Evolutionary conservation across 2,888 invertebrate genomes (phyloP).

Genomic region (Xiphydria camelus): DNA sequence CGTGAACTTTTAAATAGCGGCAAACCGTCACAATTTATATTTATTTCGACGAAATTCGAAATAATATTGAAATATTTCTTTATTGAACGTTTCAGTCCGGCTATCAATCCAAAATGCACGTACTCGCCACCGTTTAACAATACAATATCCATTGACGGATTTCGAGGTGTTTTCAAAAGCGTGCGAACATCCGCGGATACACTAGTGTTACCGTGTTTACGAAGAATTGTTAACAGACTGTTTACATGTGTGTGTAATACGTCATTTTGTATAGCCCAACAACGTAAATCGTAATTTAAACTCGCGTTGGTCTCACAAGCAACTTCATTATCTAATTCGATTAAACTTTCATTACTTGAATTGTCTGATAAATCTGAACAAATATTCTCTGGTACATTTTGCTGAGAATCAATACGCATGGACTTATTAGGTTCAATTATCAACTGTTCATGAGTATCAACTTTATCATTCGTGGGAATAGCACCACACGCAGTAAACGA

Average conservation of each 20-base stretch:
- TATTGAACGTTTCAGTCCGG: constrained; percentile 13
- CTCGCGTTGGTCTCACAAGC: too few relatives aligned
- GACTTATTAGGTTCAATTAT: constrained; percentile 1
- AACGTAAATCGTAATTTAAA: too few relatives aligned
- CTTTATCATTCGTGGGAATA: too few relatives aligned
- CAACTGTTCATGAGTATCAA: background rate
- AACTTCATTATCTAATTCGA: constrained; percentile 1
- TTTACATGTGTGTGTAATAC: constrained; percentile 3
- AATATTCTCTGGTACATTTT: too few relatives aligned
- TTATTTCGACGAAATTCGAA: constrained; percentile 13
- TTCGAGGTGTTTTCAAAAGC: constrained; percentile 20
- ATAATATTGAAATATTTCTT: constrained; percentile 12
- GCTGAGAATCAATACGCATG: constrained; percentile 3
- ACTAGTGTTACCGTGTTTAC: constrained; percentile 8
- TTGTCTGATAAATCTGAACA: too few relatives aligned
- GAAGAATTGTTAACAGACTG: constrained; percentile 10
- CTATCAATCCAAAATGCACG: constrained; percentile 19
- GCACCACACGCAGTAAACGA: too few relatives aligned
- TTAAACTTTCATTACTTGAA: constrained; percentile 1
- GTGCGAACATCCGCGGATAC: constrained; percentile 13
- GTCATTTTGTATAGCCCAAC: background rate
- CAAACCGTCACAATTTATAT: constrained; percentile 31
- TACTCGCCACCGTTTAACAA: constrained; percentile 12
- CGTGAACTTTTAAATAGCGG: constrained; percentile 27
- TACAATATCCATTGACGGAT: constrained; percentile 4